A percentile compares a stretch with the other conserved stretches of the same genome.
These are phyloP conservation scores for Artibeus lituratus DNA, from an alignment of 2,797 vertebrate genomes.

Conservation along the genomic window DNA sequence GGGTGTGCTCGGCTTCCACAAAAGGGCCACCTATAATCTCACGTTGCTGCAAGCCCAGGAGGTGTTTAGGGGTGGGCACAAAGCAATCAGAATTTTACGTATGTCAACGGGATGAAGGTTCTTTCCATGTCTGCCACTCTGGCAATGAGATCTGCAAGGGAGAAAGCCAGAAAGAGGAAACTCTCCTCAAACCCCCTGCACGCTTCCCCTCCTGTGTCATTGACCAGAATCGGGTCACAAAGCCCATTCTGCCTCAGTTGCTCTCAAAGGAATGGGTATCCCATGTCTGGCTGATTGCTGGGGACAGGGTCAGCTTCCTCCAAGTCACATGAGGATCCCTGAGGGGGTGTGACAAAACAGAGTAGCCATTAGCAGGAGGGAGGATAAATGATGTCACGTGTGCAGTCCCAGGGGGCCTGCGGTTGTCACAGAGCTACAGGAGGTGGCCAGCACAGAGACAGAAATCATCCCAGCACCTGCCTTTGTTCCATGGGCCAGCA, in stretches of 20 bases:
- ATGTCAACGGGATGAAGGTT: accelerated
- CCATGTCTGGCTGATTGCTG: not conserved
- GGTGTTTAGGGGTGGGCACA: accelerated
- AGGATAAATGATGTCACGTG: not conserved
- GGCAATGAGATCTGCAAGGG: not conserved
- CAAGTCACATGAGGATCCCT: not conserved
- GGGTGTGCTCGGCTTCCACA: not conserved
- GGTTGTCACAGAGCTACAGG: not conserved
- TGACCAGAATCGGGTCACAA: not conserved
- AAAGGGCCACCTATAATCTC: not conserved
- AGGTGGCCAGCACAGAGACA: not conserved
- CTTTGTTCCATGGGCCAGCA: not conserved
- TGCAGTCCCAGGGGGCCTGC: not conserved
- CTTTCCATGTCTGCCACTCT: not conserved
- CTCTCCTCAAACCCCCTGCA: not conserved
- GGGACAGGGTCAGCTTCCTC: not conserved
- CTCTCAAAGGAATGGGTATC: not conserved
- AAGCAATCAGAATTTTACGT: not conserved
- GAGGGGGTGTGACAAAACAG: not conserved
- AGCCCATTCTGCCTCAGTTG: not conserved
- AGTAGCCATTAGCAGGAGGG: not conserved
- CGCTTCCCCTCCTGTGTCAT: not conserved
- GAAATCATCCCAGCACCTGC: not conserved
- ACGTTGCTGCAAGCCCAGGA: not conserved
- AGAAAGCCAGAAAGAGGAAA: not conserved